A percentile compares a stretch with the other conserved stretches of the same genome.
phyloP scores from a whole-genome alignment of 2,113 vertebrate species.

The Narcine bancroftii region DNA sequence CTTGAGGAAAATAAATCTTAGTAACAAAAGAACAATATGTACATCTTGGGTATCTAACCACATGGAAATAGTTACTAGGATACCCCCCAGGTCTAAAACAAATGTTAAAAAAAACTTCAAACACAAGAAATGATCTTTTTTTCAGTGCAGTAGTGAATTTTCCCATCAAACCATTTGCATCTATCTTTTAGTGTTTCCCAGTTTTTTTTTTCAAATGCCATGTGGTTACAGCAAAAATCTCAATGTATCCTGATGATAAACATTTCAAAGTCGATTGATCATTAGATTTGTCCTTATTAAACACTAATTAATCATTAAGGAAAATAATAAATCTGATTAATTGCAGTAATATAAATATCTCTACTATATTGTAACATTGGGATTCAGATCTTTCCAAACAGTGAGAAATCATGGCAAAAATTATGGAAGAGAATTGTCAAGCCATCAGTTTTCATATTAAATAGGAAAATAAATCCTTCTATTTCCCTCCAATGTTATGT shows the following conservation, averaged over 20 bases:
- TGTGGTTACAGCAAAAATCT: not conserved
- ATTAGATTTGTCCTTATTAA: not conserved
- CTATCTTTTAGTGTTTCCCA: not conserved
- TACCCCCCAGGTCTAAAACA: constrained; percentile 19
- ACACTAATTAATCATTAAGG: not conserved
- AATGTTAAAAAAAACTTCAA: not conserved
- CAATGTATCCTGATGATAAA: not conserved
- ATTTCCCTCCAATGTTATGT: constrained; percentile 39
- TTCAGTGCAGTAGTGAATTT: not conserved
- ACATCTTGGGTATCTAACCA: constrained; percentile 3
- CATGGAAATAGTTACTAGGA: constrained; percentile 18
- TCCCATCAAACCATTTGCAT: not conserved
- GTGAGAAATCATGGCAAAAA: not conserved
- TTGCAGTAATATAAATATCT: not conserved
- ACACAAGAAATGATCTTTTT: not conserved
- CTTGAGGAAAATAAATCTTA: not conserved
- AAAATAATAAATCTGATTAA: not conserved
- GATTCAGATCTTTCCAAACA: not conserved
- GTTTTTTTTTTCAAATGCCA: not conserved
- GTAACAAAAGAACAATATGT: constrained; percentile 2
- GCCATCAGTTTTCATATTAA: not conserved
- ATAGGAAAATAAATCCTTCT: constrained; percentile 3
- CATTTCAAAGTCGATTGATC: not conserved
- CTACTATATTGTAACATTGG: not conserved
- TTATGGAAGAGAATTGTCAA: not conserved